Evolutionary conservation across 2,113 vertebrate species (phyloP), one percentile per base, ranked within the genome.

Genomic region (Zootoca vivipara): DNA sequence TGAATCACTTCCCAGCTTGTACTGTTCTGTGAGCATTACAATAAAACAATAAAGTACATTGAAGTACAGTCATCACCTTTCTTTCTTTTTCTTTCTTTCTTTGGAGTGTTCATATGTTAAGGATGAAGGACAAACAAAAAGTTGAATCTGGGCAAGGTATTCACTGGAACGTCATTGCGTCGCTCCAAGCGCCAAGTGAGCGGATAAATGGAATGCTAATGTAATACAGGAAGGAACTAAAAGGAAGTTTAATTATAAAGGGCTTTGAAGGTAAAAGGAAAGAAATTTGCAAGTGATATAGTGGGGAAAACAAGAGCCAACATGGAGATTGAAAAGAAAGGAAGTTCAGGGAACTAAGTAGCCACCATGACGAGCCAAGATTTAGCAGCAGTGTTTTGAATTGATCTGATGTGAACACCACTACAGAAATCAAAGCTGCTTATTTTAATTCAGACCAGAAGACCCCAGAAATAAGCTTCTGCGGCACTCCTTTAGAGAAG

Each of bases 221-320:
- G 62, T 33, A 67, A 52, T 78, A 33, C 85, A 67, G 85, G 62
- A 78, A 67, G 35, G 74, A 78, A 78, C 62, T 46, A 46, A 78
- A 67, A 38, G 35, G 75, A 86, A 40, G 40, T 42, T 86, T 86
- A 86, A 86, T 86, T 86, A 86, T 86, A 86, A 78, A 78, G 38
- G 58, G 26, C 58, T 86, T 42, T 86, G 30, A 78, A 86, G 85
- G 85, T 67, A 86, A 86, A 52, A 78, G 58, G 72, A 28, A 42
- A 67, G 58, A 67, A 46, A n/a, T 42, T 46, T 33, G 18, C 58
- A 30, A 26, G 38, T 67, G 85, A 78, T 85, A 42, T 42, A 78
- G 26, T 20, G 30, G 38, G 75, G 16, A 65, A 33, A 52, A 52
- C 62, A 67, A 24, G 26, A 64, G 72, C 83, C 52, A 64, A 40